Conservation (phyloP, 2,797 vertebrate species). For the Myotis vivesi region DNA sequence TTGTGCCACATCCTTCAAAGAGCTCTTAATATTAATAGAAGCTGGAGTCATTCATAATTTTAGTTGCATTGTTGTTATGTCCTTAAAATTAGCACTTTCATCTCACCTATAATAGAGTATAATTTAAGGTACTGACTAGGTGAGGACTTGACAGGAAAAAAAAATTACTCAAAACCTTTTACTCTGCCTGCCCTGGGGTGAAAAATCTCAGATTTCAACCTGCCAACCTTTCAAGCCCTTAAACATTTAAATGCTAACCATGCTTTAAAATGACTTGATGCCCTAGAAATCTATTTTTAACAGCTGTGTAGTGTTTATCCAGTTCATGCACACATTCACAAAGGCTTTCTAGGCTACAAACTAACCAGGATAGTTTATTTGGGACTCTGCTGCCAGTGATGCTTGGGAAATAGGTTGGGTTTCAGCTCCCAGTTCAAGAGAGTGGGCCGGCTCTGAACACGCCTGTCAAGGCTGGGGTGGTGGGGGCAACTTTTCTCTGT, state of each 20-base stretch:
- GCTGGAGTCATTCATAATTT: neutral
- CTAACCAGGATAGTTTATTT: neutral
- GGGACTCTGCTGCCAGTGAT: neutral
- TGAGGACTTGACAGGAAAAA: neutral
- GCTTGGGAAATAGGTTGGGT: neutral
- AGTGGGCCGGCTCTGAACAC: neutral
- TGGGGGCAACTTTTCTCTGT: neutral
- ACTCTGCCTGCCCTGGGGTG: neutral
- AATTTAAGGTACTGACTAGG: conserved; percentile 36
- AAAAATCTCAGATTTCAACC: conserved; percentile 48
- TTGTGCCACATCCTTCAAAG: conserved; percentile 20
- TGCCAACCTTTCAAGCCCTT: conserved; percentile 24
- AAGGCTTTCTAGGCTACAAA: neutral
- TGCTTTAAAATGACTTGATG: neutral
- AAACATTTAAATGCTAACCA: conserved; percentile 36
- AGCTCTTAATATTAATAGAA: conserved; percentile 33
- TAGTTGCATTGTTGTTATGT: neutral
- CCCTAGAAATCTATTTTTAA: neutral
- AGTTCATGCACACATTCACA: neutral
- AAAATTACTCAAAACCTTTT: conserved; percentile 27
- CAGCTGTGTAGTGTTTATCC: neutral
- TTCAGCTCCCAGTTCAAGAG: neutral
- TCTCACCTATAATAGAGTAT: neutral
- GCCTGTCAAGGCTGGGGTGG: neutral
- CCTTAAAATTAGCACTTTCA: conserved; percentile 49